phyloP scores from a whole-genome alignment of 2,113 vertebrate genomes.

The Pangasianodon hypophthalmus region DNA sequence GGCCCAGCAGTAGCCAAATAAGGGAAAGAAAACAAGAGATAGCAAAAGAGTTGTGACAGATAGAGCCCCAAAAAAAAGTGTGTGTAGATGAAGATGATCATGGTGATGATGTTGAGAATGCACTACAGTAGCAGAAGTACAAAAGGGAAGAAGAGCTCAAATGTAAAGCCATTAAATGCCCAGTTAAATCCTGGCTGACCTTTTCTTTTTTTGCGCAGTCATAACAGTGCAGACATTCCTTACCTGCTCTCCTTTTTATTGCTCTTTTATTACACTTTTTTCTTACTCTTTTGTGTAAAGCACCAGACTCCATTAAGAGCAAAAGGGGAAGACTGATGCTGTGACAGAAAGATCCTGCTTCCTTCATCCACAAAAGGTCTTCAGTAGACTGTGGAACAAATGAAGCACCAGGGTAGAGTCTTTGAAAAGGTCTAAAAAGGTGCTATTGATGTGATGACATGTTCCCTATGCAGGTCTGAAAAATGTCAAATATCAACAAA shows the following conservation, averaged over 20 bases:
- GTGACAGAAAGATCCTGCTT: slow-evolving; percentile 9
- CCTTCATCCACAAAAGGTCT: slow-evolving; percentile 24
- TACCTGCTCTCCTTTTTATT: slow-evolving; percentile 23
- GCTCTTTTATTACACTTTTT: slow-evolving; percentile 23
- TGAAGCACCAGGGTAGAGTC: background rate
- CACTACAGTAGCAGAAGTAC: slow-evolving; percentile 18
- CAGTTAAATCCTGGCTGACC: slow-evolving; percentile 57
- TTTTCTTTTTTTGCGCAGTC: slow-evolving; percentile 59
- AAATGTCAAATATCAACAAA: slow-evolving; percentile 18
- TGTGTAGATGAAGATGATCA: background rate
- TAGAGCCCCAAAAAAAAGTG: background rate
- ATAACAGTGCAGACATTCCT: slow-evolving; percentile 48
- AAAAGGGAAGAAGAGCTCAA: slow-evolving; percentile 42
- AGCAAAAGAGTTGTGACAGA: background rate
- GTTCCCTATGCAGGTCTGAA: background rate
- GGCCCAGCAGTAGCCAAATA: background rate
- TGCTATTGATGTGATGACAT: background rate
- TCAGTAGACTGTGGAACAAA: slow-evolving; percentile 5
- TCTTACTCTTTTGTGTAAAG: slow-evolving; percentile 19
- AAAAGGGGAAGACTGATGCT: background rate
- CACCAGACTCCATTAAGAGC: slow-evolving; percentile 13
- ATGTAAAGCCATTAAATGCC: slow-evolving; percentile 41
- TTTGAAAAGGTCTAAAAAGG: slow-evolving; percentile 5
- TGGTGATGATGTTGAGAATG: background rate
- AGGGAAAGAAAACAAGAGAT: background rate